These are phyloP conservation scores for Corythornis leucogaster DNA, from an alignment of 2,797 vertebrate species.

Conservation along the genomic window DNA sequence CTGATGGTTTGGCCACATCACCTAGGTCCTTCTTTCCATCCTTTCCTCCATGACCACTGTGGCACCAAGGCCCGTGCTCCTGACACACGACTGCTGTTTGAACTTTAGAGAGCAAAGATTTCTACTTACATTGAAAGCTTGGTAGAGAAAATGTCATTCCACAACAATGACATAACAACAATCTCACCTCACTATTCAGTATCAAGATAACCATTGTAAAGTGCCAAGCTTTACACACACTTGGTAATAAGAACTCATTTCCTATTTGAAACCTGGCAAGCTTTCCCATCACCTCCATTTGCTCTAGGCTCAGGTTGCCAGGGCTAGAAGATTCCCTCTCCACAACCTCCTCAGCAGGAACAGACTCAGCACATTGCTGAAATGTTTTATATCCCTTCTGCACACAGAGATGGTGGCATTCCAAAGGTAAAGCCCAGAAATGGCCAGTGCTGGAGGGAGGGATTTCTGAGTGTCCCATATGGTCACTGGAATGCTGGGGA, in stretches of 20 bases:
- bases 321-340: not conserved
- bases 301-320: not conserved
- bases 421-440: not conserved
- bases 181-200: accelerated
- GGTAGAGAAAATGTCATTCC: not conserved
- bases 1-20: not conserved
- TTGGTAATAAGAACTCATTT: not conserved
- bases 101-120: not conserved
- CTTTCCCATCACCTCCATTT: not conserved
- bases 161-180: not conserved
- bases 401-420: accelerated
- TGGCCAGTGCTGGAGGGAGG: accelerated
- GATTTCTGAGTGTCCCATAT: not conserved
- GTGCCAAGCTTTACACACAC: not conserved
- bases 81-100: accelerated
- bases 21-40: not conserved
- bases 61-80: not conserved
- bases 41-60: not conserved
- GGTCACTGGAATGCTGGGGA: not conserved
- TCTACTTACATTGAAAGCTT: not conserved
- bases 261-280: not conserved
- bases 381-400: not conserved
- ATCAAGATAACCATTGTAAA: not conserved
- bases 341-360: not conserved
- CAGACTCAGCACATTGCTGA: not conserved